Percentiles rank a stretch among this genome's conserved stretches.
Evolutionary conservation across 2,888 invertebrate species (phyloP).

Genomic region (Drosophila sordidula): DNA sequence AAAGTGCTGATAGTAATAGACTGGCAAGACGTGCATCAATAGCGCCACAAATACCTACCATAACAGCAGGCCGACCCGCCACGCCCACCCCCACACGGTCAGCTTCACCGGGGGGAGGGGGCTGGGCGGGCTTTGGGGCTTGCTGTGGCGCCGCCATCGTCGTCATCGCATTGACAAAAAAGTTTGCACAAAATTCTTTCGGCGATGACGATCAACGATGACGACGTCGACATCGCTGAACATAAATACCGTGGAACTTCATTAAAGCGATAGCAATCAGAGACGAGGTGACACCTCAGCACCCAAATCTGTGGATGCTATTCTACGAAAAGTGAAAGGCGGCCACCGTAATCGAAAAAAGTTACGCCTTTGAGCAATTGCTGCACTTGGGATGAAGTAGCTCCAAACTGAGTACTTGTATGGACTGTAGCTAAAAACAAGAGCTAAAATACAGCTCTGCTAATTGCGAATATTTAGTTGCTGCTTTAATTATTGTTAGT

Average conservation of each 20-base stretch:
- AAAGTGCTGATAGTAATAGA: conserved; percentile 77
- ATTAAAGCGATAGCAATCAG: conserved; percentile 65
- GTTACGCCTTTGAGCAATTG: not conserved
- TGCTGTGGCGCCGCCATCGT: conserved; percentile 15
- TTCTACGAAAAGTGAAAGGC: not conserved
- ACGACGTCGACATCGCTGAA: conserved; percentile 39
- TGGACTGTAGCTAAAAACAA: no score
- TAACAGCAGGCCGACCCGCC: conserved; percentile 22
- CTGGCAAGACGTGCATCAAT: conserved; percentile 74
- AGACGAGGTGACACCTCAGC: conserved; percentile 26
- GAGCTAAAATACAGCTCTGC: no score
- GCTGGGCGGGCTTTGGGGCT: no score
- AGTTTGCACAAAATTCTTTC: conserved; percentile 64
- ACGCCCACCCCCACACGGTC: conserved; percentile 5
- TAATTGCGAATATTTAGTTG: no score
- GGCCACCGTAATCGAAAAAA: not conserved
- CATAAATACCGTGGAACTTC: conserved; percentile 55
- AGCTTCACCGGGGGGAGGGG: no score
- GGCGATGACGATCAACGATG: conserved; percentile 43
- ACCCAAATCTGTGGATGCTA: not conserved
- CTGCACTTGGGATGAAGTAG: no score
- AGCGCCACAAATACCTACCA: conserved; percentile 39
- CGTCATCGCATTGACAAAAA: conserved; percentile 56
- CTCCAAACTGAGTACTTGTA: no score
- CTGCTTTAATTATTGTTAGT: no score